Conservation (phyloP, 2,797 vertebrate genomes). For the Premnoplex brunnescens region DNA sequence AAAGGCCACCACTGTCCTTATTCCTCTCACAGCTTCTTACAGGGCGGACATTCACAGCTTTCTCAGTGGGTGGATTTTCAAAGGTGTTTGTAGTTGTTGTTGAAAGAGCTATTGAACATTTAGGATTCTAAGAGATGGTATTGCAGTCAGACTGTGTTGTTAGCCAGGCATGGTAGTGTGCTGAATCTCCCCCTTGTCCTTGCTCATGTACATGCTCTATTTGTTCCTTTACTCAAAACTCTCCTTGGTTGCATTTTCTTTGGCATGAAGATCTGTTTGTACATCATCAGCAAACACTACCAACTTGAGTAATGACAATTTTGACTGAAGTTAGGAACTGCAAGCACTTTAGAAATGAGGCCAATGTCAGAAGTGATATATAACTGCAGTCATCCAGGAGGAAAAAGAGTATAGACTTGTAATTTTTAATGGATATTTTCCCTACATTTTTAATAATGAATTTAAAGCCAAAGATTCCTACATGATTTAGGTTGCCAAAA, state of each 20-base stretch:
- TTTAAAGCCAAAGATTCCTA: neutral
- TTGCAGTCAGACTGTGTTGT: neutral
- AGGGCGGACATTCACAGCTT: neutral
- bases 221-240: neutral
- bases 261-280: neutral
- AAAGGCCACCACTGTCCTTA: neutral
- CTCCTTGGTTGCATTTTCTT: neutral
- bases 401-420: neutral
- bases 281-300: neutral
- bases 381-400: neutral
- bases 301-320: neutral
- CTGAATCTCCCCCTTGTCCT: neutral
- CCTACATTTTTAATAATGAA: neutral
- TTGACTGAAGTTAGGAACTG: neutral
- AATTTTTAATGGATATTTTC: neutral
- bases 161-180: neutral
- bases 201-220: neutral
- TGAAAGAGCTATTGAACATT: neutral
- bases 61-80: neutral
- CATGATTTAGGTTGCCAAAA: neutral
- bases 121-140: neutral
- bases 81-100: neutral
- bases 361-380: neutral
- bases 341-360: neutral
- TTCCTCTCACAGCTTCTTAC: neutral